Conservation (phyloP, 2,113 vertebrate species). For the Tilapia sparmanii region DNA sequence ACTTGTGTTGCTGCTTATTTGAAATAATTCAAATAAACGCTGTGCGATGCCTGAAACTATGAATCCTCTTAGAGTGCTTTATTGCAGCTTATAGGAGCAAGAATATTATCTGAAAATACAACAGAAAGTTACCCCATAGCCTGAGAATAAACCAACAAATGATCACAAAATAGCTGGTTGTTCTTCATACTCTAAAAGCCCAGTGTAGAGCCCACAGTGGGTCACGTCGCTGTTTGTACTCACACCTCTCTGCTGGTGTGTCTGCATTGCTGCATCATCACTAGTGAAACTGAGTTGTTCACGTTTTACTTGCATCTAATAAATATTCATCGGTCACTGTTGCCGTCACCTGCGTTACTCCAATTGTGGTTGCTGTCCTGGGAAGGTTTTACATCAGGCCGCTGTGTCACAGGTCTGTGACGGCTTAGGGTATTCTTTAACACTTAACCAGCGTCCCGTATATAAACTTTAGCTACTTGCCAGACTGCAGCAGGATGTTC, state of each 20-base stretch:
- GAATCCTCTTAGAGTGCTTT: neutral
- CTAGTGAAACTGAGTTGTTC: neutral
- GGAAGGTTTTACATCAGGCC: neutral
- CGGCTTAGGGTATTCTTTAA: neutral
- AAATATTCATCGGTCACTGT: neutral
- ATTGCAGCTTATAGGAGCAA: neutral
- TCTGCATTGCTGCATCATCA: neutral
- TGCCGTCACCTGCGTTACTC: neutral
- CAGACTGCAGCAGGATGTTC: neutral
- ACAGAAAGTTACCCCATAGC: neutral
- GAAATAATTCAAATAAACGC: neutral
- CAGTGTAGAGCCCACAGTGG: neutral
- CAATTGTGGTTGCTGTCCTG: neutral
- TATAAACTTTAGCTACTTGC: neutral
- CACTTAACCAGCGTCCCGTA: neutral
- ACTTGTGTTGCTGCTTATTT: neutral
- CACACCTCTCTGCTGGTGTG: neutral
- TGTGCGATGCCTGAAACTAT: neutral
- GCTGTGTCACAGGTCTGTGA: neutral
- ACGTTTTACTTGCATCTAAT: neutral
- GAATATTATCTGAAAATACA: neutral
- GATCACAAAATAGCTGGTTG: neutral
- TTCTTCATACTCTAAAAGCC: neutral
- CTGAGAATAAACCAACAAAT: neutral
- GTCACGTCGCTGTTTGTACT: neutral